phyloP scores from a whole-genome alignment of 2,888 invertebrate genomes.

The Oscheius onirici region DNA sequence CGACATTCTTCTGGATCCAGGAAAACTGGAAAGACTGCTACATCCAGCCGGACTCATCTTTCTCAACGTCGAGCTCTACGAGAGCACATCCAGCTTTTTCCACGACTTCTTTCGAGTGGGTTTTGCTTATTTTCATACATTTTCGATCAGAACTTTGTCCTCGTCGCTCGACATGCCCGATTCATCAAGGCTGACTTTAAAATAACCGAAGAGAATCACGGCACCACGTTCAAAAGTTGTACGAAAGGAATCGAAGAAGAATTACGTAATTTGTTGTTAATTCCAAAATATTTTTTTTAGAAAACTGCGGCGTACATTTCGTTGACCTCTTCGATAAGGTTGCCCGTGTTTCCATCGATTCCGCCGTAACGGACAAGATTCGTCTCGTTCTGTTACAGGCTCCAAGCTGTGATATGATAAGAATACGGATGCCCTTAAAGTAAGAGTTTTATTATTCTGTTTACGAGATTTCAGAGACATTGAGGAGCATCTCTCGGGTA shows the following conservation, averaged over 20 bases:
- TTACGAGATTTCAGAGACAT: slow-evolving; percentile 4
- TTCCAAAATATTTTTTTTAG: too few relatives aligned
- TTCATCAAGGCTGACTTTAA: slow-evolving; percentile 27
- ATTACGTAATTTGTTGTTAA: background rate
- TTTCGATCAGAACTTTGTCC: slow-evolving; percentile 3
- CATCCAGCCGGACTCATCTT: slow-evolving; percentile 10
- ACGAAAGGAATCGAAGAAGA: slow-evolving; percentile 17
- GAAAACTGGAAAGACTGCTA: slow-evolving; percentile 15
- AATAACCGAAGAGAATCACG: slow-evolving; percentile 22
- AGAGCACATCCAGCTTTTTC: slow-evolving; percentile 16
- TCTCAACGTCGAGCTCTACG: slow-evolving; percentile 19
- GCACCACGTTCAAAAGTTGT: slow-evolving; percentile 21
- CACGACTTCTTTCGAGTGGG: slow-evolving; percentile 10
- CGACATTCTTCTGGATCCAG: slow-evolving; percentile 9
- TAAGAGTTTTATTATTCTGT: background rate
- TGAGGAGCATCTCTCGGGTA: background rate
- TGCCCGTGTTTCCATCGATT: slow-evolving; percentile 3
- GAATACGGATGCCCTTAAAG: slow-evolving; percentile 9
- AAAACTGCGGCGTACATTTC: slow-evolving; percentile 7
- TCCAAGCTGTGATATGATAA: slow-evolving; percentile 15
- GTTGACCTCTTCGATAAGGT: slow-evolving; percentile 25
- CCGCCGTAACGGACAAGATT: slow-evolving; percentile 10
- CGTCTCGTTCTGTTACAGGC: slow-evolving; percentile 15
- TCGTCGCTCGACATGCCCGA: background rate
- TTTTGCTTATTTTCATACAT: background rate